Conservation (phyloP, 2,797 vertebrate species). For the Mallotus villosus region DNA sequence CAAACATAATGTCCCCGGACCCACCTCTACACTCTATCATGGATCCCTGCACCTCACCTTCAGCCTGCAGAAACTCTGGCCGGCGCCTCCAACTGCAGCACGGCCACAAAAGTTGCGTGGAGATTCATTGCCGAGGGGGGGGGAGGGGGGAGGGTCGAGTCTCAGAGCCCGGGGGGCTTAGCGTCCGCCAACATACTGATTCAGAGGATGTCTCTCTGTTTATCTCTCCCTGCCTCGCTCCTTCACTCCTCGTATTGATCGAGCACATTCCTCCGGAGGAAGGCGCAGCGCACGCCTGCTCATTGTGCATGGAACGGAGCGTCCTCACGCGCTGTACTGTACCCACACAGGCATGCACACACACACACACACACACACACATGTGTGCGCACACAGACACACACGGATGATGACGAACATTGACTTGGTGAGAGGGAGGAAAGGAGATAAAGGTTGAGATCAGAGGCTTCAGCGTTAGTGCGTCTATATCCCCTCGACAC, state of each 20-base stretch:
- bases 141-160: no score
- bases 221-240: constrained; percentile 3
- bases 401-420: not conserved
- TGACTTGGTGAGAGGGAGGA: not conserved
- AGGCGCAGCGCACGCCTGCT: not conserved
- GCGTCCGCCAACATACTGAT: no score
- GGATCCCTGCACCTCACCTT: no score
- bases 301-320: not conserved
- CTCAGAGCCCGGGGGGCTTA: not conserved
- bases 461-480: not conserved
- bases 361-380: not conserved
- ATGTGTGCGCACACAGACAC: not conserved
- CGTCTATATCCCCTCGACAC: not conserved
- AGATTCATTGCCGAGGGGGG: no score
- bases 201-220: constrained; percentile 2
- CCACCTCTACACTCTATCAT: no score
- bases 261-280: not conserved
- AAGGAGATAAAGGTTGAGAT: not conserved
- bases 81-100: no score
- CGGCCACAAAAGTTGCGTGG: no score
- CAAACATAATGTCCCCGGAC: no score
- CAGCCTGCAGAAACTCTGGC: no score
- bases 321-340: not conserved
- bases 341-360: not conserved
- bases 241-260: constrained; percentile 11